phyloP scores from a whole-genome alignment of 2,113 vertebrate genomes.

The Petrocephalus microphthalmus region DNA sequence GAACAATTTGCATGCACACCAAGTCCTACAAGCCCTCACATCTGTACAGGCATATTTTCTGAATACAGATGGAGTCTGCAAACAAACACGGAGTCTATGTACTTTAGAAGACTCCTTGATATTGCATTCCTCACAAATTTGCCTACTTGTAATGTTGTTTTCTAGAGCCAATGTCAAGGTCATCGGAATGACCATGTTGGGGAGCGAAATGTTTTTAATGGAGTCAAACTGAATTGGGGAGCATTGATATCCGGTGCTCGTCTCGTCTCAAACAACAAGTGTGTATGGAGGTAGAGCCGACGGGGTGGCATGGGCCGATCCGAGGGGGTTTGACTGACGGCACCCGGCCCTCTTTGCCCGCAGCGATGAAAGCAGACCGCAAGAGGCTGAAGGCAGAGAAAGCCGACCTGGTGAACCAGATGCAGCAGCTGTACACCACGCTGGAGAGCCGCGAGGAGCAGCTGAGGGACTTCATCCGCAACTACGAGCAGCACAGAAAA shows the following conservation, averaged over 20 bases:
- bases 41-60: background rate
- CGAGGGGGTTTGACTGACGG: background rate
- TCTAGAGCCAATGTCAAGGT: background rate
- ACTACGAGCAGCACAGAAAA: conserved; percentile 97
- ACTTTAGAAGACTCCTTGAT: background rate
- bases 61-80: background rate
- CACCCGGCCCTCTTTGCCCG: background rate
- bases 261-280: background rate
- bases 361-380: conserved; percentile 95
- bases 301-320: too few relatives aligned
- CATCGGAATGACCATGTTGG: background rate
- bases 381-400: conserved; percentile 92
- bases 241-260: background rate
- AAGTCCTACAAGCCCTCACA: background rate
- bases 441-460: conserved; percentile 96
- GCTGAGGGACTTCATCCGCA: conserved; percentile 93
- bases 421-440: conserved; percentile 96
- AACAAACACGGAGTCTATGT: background rate
- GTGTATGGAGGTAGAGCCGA: background rate
- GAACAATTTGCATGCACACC: background rate
- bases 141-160: background rate
- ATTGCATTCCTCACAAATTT: background rate
- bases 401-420: conserved; percentile 91
- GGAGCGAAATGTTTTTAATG: background rate
- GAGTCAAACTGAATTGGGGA: background rate